Conservation (phyloP, 2,113 vertebrate genomes). For the Microtus richardsoni region DNA sequence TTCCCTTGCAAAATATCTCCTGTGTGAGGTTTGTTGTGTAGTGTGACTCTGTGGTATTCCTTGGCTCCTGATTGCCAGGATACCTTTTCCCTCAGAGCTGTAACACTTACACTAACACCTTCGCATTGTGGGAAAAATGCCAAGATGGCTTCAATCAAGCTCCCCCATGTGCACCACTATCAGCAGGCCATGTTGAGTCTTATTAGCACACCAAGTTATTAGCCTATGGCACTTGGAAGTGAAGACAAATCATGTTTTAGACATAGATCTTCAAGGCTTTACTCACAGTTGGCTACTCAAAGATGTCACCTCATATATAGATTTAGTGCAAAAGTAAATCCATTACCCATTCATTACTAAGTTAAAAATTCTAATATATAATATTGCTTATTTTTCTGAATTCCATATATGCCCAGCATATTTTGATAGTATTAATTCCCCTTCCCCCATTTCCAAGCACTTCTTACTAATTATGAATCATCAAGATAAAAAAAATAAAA, state of each 20-base stretch:
- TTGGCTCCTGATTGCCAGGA: background rate
- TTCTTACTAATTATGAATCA: background rate
- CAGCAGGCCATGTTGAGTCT: background rate
- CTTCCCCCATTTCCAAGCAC: background rate
- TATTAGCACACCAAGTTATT: conserved; percentile 21
- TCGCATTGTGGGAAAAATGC: background rate
- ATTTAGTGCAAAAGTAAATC: background rate
- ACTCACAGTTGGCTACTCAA: background rate
- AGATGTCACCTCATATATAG: background rate
- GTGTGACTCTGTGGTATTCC: background rate
- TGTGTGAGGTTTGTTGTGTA: background rate
- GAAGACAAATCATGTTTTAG: conserved; percentile 6
- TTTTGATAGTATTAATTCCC: background rate
- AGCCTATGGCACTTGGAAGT: background rate
- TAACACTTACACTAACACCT: background rate
- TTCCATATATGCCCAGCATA: background rate
- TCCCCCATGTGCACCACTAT: background rate
- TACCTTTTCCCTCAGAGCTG: background rate
- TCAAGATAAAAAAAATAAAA: conserved; percentile 21
- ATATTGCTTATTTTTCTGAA: background rate
- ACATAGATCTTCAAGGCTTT: background rate
- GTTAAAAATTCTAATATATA: no score
- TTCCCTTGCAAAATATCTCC: background rate
- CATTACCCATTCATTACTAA: background rate
- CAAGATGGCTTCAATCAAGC: background rate